These are phyloP conservation scores for Onchidella celtica DNA, from an alignment of 2,888 invertebrate genomes.

Conservation along the genomic window DNA sequence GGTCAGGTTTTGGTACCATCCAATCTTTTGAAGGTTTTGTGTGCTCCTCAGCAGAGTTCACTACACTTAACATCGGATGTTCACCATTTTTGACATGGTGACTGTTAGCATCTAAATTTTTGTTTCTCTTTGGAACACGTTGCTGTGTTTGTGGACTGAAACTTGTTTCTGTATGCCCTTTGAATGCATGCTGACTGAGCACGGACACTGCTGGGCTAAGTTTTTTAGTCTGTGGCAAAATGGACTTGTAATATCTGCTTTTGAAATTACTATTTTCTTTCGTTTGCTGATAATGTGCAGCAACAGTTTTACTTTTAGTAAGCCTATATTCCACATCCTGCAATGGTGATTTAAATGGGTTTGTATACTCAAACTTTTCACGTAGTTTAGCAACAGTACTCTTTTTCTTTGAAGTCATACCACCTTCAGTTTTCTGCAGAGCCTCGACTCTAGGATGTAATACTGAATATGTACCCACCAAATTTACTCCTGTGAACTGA, in stretches of 20 bases:
- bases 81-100: too few relatives aligned
- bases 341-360: neutral
- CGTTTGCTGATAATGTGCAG: too few relatives aligned
- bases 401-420: neutral
- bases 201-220: neutral
- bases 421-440: neutral
- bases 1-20: neutral
- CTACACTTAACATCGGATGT: too few relatives aligned
- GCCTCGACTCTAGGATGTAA: neutral
- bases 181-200: too few relatives aligned
- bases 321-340: neutral
- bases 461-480: too few relatives aligned
- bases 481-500: too few relatives aligned
- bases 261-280: neutral
- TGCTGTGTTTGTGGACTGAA: neutral
- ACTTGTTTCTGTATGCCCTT: neutral
- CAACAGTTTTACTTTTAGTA: neutral
- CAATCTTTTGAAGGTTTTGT: neutral
- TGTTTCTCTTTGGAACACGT: neutral
- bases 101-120: too few relatives aligned
- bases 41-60: too few relatives aligned
- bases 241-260: neutral
- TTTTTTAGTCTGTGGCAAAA: neutral
- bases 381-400: constrained; percentile 6
- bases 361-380: constrained; percentile 9